phyloP scores from a whole-genome alignment of 2,888 invertebrate genomes.

The Stenolophus ochropezus region DNA sequence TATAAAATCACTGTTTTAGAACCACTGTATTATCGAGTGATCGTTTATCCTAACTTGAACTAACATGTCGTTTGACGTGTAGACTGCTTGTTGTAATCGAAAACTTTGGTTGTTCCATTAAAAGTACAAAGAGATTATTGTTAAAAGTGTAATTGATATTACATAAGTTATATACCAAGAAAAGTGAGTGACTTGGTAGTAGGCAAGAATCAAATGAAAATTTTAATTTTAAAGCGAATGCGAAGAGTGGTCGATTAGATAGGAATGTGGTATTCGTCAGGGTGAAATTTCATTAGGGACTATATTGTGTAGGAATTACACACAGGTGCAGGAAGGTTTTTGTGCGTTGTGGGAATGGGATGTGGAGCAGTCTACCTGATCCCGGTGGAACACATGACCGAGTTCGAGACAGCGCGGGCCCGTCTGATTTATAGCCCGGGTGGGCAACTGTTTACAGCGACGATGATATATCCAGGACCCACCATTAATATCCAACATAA shows the following conservation, averaged over 20 bases:
- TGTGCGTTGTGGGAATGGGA: slow-evolving; percentile 18
- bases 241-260: background rate
- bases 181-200: too few relatives aligned
- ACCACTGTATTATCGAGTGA: too few relatives aligned
- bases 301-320: slow-evolving; percentile 13
- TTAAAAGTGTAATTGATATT: too few relatives aligned
- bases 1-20: too few relatives aligned
- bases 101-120: too few relatives aligned
- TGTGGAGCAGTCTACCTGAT: background rate
- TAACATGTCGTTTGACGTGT: too few relatives aligned
- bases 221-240: too few relatives aligned
- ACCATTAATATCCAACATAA: slow-evolving; percentile 65
- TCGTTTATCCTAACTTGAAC: too few relatives aligned
- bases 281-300: slow-evolving; percentile 6
- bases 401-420: slow-evolving; percentile 34
- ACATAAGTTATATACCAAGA: too few relatives aligned
- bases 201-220: too few relatives aligned
- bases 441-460: slow-evolving; percentile 54
- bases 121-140: too few relatives aligned
- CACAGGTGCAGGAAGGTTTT: slow-evolving; percentile 11
- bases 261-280: slow-evolving; percentile 1
- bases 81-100: too few relatives aligned
- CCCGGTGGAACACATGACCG: slow-evolving; percentile 34
- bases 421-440: slow-evolving; percentile 52
- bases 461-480: slow-evolving; percentile 66